Evolutionary conservation across 2,113 vertebrate species (phyloP), one percentile per base, ranked within the genome.

Genomic region (Lophochroa leadbeateri): DNA sequence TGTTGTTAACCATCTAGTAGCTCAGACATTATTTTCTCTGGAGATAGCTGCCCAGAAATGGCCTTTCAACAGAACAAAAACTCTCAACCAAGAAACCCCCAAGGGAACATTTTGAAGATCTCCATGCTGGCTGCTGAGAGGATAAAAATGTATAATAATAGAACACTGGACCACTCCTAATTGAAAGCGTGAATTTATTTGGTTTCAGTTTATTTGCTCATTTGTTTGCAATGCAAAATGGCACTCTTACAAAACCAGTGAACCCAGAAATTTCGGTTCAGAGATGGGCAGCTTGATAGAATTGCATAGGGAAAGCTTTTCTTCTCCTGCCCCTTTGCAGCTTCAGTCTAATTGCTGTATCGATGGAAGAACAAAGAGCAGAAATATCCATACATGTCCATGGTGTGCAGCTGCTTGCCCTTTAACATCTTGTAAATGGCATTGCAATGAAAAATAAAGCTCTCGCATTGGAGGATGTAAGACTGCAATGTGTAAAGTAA

Each of bases 351-450:
- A 86, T 72, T 96, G 60, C 72, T 63, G 43, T 71, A 50, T 6
- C 7, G 1, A 21, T 53, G 37, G n/a, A 63, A 83, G 77, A 96
- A 83, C 44, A 97, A 94, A 94, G 58, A 60, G 68, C 63, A 96
- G 76, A 94, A 97, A 82, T 83, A 79, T 70, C 80, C 79, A 23
- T n/a, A 80, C 28, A 68, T 57, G 92, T 49, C 39, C 83, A 95
- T 46, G 69, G 27, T 7, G 13, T 63, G 82, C 91, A 97, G 83
- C 94, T 95, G 77, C 82, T 91, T 86, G 55, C 74, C 90, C 77
- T 94, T 95, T 95, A 96, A 91, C 67, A 82, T 92, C 71, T 95
- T 92, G 47, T 87, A 94, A 94, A 85, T 14, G 31, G 47, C 41
- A 79, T 60, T 76, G 46, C 11, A 37, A 35, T 55, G 58, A 91